Conservation (phyloP, 2,113 vertebrate species). For the Probosciger aterrimus region DNA sequence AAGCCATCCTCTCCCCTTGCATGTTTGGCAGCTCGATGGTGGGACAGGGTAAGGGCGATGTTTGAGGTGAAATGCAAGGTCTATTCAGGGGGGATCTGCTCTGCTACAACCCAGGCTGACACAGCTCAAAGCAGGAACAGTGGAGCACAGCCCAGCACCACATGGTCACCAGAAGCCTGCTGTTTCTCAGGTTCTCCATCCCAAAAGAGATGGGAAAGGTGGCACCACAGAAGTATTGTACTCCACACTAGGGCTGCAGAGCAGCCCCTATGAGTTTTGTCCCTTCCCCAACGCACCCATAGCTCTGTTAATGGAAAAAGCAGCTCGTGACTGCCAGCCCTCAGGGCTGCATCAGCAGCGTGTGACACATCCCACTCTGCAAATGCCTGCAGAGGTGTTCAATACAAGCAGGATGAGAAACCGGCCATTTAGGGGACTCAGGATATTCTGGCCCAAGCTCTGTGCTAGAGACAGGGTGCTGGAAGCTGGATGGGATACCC, state of each 20-base stretch:
- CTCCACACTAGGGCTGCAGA: background rate
- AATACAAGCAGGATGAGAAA: background rate
- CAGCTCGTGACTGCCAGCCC: background rate
- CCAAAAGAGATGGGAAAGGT: background rate
- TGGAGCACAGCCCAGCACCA: background rate
- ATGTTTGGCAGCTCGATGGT: background rate
- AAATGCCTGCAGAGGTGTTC: background rate
- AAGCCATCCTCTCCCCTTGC: background rate
- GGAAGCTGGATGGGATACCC: background rate
- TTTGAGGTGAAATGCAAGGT: background rate
- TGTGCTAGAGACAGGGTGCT: background rate
- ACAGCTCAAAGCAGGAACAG: background rate
- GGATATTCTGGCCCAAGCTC: background rate
- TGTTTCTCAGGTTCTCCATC: background rate
- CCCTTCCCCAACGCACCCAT: background rate
- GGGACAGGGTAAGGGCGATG: background rate
- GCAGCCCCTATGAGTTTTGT: rapidly evolving
- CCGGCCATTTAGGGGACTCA: rapidly evolving
- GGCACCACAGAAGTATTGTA: rapidly evolving
- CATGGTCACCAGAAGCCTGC: rapidly evolving
- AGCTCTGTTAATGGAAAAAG: background rate
- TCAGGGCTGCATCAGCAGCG: background rate
- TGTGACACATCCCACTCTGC: background rate
- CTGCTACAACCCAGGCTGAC: background rate
- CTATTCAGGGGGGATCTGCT: background rate